Conservation (phyloP, 2,888 invertebrate genomes). For the Caenorhabditis virilis region DNA sequence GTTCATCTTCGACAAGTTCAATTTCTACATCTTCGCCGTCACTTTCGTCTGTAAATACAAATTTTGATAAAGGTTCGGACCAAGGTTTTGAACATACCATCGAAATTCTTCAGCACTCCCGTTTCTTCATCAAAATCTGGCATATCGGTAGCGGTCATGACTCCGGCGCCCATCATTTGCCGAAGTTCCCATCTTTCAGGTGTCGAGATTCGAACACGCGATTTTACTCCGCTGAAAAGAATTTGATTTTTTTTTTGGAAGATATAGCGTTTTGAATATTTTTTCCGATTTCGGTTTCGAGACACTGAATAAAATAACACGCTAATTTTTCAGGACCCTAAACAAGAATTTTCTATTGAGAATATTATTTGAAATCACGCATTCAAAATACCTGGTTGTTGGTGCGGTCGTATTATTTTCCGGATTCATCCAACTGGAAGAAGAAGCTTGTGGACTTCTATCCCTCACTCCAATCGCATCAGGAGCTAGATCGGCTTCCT, state of each 20-base stretch:
- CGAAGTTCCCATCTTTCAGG: slow-evolving; percentile 96
- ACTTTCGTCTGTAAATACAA: too few species aligned
- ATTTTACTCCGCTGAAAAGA: slow-evolving; percentile 32
- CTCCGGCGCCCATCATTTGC: slow-evolving; percentile 88
- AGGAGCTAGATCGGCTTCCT: slow-evolving; percentile 44
- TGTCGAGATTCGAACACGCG: slow-evolving; percentile 81
- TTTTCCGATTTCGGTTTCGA: too few species aligned
- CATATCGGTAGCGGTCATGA: slow-evolving; percentile 79
- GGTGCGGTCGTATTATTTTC: slow-evolving; percentile 14
- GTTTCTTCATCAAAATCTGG: slow-evolving; percentile 98
- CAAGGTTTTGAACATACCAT: too few species aligned
- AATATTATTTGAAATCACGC: too few species aligned
- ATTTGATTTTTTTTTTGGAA: too few species aligned
- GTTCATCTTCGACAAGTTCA: slow-evolving; percentile 96
- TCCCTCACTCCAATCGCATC: slow-evolving; percentile 55
- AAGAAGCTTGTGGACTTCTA: slow-evolving; percentile 53
- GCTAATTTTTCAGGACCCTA: too few species aligned
- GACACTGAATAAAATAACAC: too few species aligned
- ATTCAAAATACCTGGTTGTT: slow-evolving; percentile 10
- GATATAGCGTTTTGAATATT: too few species aligned
- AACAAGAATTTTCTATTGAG: too few species aligned
- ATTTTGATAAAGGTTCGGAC: too few species aligned
- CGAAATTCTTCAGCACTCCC: slow-evolving; percentile 76
- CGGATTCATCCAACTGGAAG: slow-evolving; percentile 54
- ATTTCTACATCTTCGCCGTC: slow-evolving; percentile 96